These are phyloP conservation scores for Pipistrellus pygmaeus DNA, from an alignment of 2,797 vertebrate species.

Conservation along the genomic window DNA sequence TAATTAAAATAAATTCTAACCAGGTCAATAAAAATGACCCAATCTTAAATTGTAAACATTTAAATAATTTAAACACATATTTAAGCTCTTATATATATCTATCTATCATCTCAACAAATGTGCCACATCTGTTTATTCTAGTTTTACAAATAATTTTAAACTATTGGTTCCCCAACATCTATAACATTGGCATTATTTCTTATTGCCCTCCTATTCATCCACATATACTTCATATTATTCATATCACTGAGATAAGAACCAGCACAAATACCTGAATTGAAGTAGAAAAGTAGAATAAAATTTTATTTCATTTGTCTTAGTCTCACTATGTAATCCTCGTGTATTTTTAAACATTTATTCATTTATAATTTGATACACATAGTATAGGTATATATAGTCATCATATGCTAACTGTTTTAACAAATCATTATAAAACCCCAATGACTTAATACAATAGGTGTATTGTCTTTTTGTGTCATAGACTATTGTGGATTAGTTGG, in stretches of 20 bases:
- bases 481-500: background rate
- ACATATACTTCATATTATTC: background rate
- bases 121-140: slow-evolving; percentile 14
- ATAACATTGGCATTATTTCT: background rate
- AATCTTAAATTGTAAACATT: background rate
- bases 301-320: background rate
- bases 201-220: background rate
- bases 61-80: slow-evolving; percentile 45
- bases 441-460: background rate
- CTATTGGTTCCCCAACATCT: background rate
- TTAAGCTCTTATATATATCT: slow-evolving; percentile 9
- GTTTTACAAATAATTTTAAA: slow-evolving; percentile 14
- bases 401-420: background rate
- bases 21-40: background rate
- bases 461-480: background rate
- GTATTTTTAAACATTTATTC: background rate
- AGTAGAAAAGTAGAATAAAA: background rate
- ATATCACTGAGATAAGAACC: background rate
- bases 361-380: background rate
- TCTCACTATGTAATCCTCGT: background rate
- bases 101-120: background rate
- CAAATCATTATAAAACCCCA: background rate
- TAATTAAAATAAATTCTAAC: slow-evolving; percentile 58
- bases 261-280: background rate
- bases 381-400: background rate